Base-by-base conservation (phyloP, 2,113 vertebrate genomes). In the Gobio gobio region DNA sequence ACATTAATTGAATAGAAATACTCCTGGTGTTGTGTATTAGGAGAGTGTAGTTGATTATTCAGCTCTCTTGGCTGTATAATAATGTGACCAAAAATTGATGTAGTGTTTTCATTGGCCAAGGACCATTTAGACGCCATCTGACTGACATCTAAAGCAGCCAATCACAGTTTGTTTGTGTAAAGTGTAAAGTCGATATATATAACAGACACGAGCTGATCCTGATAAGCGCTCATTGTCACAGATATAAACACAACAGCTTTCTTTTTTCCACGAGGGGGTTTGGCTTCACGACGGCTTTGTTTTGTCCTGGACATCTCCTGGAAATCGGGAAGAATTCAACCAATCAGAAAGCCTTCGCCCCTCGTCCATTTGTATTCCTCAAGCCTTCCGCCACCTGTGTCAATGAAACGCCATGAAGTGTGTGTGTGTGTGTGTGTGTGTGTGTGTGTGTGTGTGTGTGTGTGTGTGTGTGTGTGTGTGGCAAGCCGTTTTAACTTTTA, bases 331-430 rank as follows among this genome's bases (percentile, higher is more conserved):
- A 51, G 49, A 51, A 51, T 54, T 54, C 51, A 54, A 54, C 51
- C 16, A 54, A 18, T 54, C 51, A 54, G 10, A 64, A 58, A 58
- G 33, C 20, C 75, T 77, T 10, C 40, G 61, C 56, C 22, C 6
- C 3, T 54, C 26, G 10, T 75, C 78, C 40, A 36, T 72, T 63
- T 63, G 10, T 87, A 29, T 87, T 87, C 74, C 12, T 20, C n/a
- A 2, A 78, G 70, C 26, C 36, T 36, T 10, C 20, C 1, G 1
- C 12, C 75, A 59, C 54, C 51, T 59, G 75, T 33, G 58, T 9
- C 54, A 43, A 78, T 78, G 59, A 78, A 78, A 77, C 5, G 2
- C 9, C 24, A 36, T 8, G 36, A 29, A 58, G 36, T 24, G 29
- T 24, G 22, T 47, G 40, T 73, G 45, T 54, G 56, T 6, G 49